Evolutionary conservation across 2,888 invertebrate species (phyloP).

Genomic region (Panzeria rudis): DNA sequence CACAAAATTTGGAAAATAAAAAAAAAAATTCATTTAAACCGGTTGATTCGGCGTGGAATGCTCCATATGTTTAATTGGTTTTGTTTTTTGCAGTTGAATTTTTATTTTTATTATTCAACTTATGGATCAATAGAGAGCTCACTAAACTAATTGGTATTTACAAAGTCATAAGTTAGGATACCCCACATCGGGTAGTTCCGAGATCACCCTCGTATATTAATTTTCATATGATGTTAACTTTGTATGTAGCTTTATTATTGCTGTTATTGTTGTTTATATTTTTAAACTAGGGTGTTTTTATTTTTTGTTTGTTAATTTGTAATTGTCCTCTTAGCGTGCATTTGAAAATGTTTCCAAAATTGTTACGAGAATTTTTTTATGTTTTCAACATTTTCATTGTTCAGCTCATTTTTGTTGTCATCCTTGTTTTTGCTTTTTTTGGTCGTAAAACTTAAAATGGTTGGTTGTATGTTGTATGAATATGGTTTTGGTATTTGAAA

Average conservation of each 20-base stretch:
- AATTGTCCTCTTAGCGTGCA: slow-evolving; percentile 57
- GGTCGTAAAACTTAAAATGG: slow-evolving; percentile 8
- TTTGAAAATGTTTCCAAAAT: slow-evolving; percentile 43
- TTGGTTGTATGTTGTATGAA: slow-evolving; percentile 24
- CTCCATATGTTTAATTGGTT: no score
- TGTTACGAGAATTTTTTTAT: slow-evolving; percentile 1
- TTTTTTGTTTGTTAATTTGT: slow-evolving; percentile 35
- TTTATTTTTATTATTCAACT: no score
- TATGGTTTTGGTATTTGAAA: slow-evolving; percentile 56
- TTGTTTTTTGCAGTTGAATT: no score
- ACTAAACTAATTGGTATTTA: no score
- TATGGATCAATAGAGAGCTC: no score
- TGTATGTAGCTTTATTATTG: not conserved
- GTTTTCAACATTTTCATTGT: slow-evolving; percentile 25
- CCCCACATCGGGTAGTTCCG: not conserved
- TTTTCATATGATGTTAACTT: slow-evolving; percentile 53
- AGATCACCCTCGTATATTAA: slow-evolving; percentile 2
- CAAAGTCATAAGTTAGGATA: no score
- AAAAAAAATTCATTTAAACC: no score
- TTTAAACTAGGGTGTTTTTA: slow-evolving; percentile 34
- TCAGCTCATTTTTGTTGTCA: slow-evolving; percentile 11
- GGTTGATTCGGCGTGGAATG: no score
- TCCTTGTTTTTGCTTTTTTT: not conserved
- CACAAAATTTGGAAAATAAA: no score
- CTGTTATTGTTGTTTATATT: slow-evolving; percentile 26